Percentiles rank a stretch among this genome's conserved stretches.
These are phyloP conservation scores for Gambelia wislizenii DNA, from an alignment of 2,797 vertebrate species.

Conservation along the genomic window DNA sequence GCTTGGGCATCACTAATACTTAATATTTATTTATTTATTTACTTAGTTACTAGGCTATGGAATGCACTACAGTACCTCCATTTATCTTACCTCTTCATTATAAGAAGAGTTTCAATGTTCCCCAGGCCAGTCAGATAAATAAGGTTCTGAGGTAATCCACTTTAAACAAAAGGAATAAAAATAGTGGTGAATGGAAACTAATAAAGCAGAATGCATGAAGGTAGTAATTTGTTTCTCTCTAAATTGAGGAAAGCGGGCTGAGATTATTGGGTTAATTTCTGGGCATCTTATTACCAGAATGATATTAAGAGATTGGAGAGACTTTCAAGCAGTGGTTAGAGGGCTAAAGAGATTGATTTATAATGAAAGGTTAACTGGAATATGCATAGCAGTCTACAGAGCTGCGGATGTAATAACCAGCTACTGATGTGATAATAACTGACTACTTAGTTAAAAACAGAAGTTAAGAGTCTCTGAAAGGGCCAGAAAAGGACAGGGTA, in stretches of 20 bases:
- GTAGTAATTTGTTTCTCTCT: slow-evolving; percentile 11
- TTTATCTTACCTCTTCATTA: slow-evolving; percentile 26
- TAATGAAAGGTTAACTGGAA: slow-evolving; percentile 42
- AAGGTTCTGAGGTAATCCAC: background rate
- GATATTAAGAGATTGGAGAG: slow-evolving; percentile 30
- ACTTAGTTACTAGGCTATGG: too few species aligned
- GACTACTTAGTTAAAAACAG: slow-evolving; percentile 50
- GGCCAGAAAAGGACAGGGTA: background rate
- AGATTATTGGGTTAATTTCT: slow-evolving; percentile 42
- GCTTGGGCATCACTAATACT: slow-evolving; percentile 16
- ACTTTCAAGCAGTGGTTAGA: slow-evolving; percentile 9
- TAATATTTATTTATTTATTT: too few species aligned
- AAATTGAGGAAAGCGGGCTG: background rate
- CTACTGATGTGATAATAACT: slow-evolving; percentile 48
- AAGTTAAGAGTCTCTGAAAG: slow-evolving; percentile 33
- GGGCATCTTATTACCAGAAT: slow-evolving; percentile 29
- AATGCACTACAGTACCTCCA: background rate
- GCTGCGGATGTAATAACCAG: slow-evolving; percentile 41
- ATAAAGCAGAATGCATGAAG: slow-evolving; percentile 15
- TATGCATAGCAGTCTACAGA: slow-evolving; percentile 27
- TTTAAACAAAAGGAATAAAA: background rate
- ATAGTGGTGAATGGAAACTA: background rate
- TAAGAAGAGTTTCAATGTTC: background rate
- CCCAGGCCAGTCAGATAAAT: slow-evolving; percentile 23
- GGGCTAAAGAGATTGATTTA: slow-evolving; percentile 41